These are phyloP conservation scores for Clepsis dumicolana DNA, from an alignment of 2,888 invertebrate species.

Conservation along the genomic window DNA sequence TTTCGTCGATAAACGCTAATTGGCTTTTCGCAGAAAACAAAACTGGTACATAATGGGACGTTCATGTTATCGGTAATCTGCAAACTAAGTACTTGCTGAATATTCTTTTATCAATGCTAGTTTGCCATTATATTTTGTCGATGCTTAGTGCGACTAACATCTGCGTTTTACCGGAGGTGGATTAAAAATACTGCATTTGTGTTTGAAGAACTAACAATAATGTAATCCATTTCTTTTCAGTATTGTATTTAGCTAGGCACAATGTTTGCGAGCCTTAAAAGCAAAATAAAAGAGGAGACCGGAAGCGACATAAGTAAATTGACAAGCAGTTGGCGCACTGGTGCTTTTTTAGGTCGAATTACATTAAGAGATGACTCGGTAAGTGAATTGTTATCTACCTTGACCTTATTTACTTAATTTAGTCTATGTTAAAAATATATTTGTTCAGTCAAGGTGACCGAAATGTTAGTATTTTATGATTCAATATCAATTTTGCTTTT, in stretches of 20 bases:
- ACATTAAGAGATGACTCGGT: slow-evolving; percentile 82
- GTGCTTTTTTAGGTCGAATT: slow-evolving; percentile 82
- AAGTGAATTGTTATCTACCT: slow-evolving; percentile 49
- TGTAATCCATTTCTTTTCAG: slow-evolving; percentile 40
- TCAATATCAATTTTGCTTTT: neutral
- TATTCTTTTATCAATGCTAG: slow-evolving; percentile 41
- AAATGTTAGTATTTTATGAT: neutral
- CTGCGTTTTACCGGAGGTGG: neutral
- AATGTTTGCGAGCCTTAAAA: slow-evolving; percentile 96
- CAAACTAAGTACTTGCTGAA: slow-evolving; percentile 50
- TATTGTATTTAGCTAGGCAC: slow-evolving; percentile 52
- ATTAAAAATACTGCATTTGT: neutral
- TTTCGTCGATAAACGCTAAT: neutral
- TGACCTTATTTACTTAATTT: slow-evolving; percentile 10
- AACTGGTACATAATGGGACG: slow-evolving; percentile 57
- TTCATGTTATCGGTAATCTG: slow-evolving; percentile 58
- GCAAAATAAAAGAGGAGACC: slow-evolving; percentile 95
- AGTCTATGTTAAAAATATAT: neutral
- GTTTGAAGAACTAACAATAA: neutral
- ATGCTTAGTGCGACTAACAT: neutral
- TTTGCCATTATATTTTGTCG: slow-evolving; percentile 5
- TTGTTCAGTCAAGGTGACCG: neutral
- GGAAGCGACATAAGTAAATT: slow-evolving; percentile 90
- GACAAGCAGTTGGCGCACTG: slow-evolving; percentile 80
- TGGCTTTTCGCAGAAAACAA: slow-evolving; percentile 13